Evolutionary conservation across 2,113 vertebrate species (phyloP), one percentile per base, ranked within the genome.

Genomic region (Tympanuchus pallidicinctus): DNA sequence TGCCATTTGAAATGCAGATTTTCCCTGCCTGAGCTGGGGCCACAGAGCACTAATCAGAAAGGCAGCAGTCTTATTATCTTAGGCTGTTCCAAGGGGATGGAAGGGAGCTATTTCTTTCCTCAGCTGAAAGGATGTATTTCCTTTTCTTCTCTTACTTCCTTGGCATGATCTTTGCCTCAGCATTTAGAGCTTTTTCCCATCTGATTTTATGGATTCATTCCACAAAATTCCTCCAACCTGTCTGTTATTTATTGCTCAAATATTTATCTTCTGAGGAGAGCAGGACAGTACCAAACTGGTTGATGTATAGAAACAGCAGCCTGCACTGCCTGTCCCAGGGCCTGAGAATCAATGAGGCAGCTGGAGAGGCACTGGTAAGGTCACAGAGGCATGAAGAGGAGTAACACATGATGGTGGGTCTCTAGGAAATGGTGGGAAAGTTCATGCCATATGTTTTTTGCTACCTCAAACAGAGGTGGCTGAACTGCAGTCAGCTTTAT

Each of bases 1-100:
- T 92, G 82, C 95, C 93, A 96, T 96, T 96, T 96, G 93, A 97
- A 96, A 96, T 97, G 95, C 89, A 97, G 92, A 96, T 95, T 94
- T 93, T 74, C 56, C 47, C 69, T 93, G 86, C 38, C 81, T 87
- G 59, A 82, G 82, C 54, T 89, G 78, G 85, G 89, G 89, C 90
- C 77, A 81, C 75, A 83, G 81, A 90, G 67, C 79, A 90, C 86
- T 94, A 92, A 93, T 94, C 89, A 96, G 96, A 90, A 94, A 94
- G 81, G 89, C 82, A 91, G 89, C 45, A 67, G 75, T 69, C 81
- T 91, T 92, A 94, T 94, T 93, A 90, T 91, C 92, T 92, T 72
- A 78, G 50, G 43, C 66, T 92, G 70, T 73, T 94, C 88, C 84
- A 93, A 94, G 63, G 89, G 79, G 86, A 95, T 4, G 3, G 81